Percentiles rank a stretch among this genome's conserved stretches.
Conservation (phyloP, 2,888 invertebrate genomes). For the Sesia bembeciformis region DNA sequence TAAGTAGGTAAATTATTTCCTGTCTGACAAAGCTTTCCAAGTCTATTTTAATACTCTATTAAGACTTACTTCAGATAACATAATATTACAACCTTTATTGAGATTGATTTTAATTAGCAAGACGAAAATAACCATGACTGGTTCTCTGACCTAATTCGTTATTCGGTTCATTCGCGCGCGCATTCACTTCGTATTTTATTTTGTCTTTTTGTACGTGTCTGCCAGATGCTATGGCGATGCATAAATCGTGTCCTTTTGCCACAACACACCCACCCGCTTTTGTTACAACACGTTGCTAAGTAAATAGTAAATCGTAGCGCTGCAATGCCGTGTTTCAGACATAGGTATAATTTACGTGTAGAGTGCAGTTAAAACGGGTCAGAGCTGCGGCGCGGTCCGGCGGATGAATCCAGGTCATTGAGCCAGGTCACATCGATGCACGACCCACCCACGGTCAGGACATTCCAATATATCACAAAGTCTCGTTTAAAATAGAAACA, state of each 20-base stretch:
- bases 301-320: too few relatives aligned
- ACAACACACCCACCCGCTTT: too few relatives aligned
- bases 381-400: slow-evolving; percentile 22
- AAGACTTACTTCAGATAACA: too few relatives aligned
- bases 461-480: neutral
- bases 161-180: neutral
- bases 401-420: slow-evolving; percentile 46
- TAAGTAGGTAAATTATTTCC: too few relatives aligned
- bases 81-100: neutral
- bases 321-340: too few relatives aligned
- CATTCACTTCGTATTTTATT: neutral
- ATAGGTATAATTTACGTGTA: neutral
- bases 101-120: neutral
- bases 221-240: too few relatives aligned
- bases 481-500: neutral
- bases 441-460: slow-evolving; percentile 31
- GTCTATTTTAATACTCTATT: too few relatives aligned
- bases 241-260: too few relatives aligned
- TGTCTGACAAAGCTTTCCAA: too few relatives aligned
- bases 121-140: neutral
- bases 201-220: too few relatives aligned
- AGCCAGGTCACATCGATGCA: slow-evolving; percentile 33
- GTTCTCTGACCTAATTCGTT: neutral
- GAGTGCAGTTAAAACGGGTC: slow-evolving; percentile 36
- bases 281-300: too few relatives aligned